Base-by-base conservation (phyloP, 2,888 invertebrate genomes). In the Mantis religiosa region DNA sequence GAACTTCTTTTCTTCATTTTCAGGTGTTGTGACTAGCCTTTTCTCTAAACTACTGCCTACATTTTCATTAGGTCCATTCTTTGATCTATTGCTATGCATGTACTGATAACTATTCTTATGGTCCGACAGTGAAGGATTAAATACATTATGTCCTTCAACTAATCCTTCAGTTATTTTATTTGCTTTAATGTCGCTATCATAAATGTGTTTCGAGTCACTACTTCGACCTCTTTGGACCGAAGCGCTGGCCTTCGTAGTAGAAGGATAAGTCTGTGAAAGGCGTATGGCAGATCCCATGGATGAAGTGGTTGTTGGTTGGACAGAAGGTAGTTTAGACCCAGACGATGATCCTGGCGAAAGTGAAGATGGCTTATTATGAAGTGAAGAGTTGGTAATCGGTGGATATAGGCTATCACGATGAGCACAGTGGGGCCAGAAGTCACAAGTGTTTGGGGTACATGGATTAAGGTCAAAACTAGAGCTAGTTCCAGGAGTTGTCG, bases 401-500 rank as follows among this genome's bases (percentile, higher is more conserved):
- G 90, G 89, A 85, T 89, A 90, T 9, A 89, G 87, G 28, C 83
- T 90, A 82, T 94, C 94, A 28, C 94, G 92, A 90, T 94, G 94
- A 0, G 94, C 93, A 91, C 94, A 94, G 89, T 94, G 94, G 27
- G 96, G 95, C 96, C 95, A 96, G 92, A 95, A 95, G 91, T 95
- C 95, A 91, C 95, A 95, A 20, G 94, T 94, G 90, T 93, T 94
- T 87, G 94, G 93, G 91, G 93, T 94, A 92, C 95, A 95, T 81
- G 94, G 93, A 88, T 92, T 93, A 15, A 92, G 91, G 85, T 92
- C 92, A 89, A 88, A 88, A 15, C 84, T 86, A 85, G 89, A 85
- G 89, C 90, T 81, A 86, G 93, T 92, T 89, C 91, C 92, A 0
- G 94, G 94, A 89, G 92, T 91, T 87, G 93, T 92, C 0, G 94